Percentiles rank a stretch among this genome's conserved stretches.
Conservation (phyloP, 1,140 invertebrate genomes). For the Chelonus insularis region DNA sequence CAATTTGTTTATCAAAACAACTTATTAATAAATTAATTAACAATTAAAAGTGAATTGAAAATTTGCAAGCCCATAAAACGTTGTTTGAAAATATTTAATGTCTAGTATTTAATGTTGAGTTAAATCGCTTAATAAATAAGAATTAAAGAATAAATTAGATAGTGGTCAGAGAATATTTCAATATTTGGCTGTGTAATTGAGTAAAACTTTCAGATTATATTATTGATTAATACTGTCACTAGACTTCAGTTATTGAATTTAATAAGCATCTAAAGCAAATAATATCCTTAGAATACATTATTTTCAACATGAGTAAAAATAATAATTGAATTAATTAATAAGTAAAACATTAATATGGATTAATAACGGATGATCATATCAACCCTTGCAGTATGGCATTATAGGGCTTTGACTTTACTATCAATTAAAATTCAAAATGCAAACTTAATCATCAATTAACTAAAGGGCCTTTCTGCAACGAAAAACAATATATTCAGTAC, state of each 20-base stretch:
- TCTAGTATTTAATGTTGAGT: background rate
- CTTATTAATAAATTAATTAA: too few relatives aligned
- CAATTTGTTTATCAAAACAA: too few relatives aligned
- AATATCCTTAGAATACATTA: too few relatives aligned
- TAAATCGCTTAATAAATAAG: background rate
- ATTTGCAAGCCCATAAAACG: too few relatives aligned
- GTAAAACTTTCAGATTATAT: too few relatives aligned
- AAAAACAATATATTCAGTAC: too few relatives aligned
- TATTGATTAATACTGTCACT: too few relatives aligned
- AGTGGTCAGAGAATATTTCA: background rate
- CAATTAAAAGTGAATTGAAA: too few relatives aligned
- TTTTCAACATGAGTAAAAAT: conserved; percentile 3
- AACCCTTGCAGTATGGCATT: background rate
- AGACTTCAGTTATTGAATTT: too few relatives aligned
- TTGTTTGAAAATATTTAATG: too few relatives aligned
- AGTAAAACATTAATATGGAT: background rate
- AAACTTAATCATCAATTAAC: background rate
- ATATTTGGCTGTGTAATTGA: background rate
- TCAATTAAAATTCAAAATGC: background rate
- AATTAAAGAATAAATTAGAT: background rate
- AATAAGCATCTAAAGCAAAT: too few relatives aligned
- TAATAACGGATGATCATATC: conserved; percentile 8
- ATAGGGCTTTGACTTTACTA: background rate
- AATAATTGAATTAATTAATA: background rate
- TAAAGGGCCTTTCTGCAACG: background rate